Conservation (phyloP, 2,888 invertebrate genomes). For the Melanargia galathea region DNA sequence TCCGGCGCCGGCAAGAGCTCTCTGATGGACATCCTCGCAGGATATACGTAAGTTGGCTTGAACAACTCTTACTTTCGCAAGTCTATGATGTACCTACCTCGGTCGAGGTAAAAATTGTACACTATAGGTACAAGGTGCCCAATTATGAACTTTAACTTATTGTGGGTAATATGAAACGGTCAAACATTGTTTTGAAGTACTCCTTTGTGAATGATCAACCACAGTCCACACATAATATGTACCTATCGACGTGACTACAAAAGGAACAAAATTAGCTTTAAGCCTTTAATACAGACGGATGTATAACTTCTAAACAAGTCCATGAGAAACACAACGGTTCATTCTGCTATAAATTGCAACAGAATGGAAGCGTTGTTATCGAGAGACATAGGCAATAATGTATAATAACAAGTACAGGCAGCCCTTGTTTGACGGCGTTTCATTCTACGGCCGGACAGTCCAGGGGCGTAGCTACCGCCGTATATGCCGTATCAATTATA, state of each 20-base stretch:
- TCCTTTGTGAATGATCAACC: background rate
- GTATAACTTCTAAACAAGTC: constrained; percentile 25
- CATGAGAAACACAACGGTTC: constrained; percentile 13
- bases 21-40: constrained; percentile 93
- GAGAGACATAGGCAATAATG: constrained; percentile 4
- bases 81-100: no score
- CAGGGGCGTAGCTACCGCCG: no score
- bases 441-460: background rate
- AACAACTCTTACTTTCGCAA: background rate
- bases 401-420: constrained; percentile 4
- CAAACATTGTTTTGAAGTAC: background rate
- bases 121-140: no score
- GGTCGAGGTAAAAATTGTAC: no score
- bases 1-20: constrained; percentile 95
- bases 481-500: no score
- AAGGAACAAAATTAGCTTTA: background rate
- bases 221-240: background rate
- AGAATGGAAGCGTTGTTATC: constrained; percentile 18
- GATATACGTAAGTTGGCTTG: constrained; percentile 89
- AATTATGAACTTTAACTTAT: no score
- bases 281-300: constrained; percentile 5
- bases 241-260: background rate
- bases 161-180: no score
- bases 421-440: constrained; percentile 5
- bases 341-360: constrained; percentile 12